A percentile compares a stretch with the other conserved stretches of the same genome.
phyloP scores from a whole-genome alignment of 2,113 vertebrate genomes.

The Callionymus lyra region DNA sequence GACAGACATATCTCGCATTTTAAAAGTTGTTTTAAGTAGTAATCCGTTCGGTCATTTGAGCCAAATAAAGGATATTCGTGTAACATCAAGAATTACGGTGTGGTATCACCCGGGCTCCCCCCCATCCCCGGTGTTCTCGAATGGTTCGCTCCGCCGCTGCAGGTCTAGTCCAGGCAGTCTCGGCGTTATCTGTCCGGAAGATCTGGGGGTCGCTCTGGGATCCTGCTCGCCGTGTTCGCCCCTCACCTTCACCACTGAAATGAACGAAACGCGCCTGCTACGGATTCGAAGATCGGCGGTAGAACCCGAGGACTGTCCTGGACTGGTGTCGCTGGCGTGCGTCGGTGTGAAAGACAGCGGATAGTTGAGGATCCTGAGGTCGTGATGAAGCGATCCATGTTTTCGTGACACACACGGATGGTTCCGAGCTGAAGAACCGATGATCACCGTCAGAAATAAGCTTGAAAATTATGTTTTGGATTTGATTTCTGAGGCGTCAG shows the following conservation, averaged over 20 bases:
- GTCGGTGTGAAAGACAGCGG: slow-evolving; percentile 6
- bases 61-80: neutral
- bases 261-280: slow-evolving; percentile 10
- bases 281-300: neutral
- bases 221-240: neutral
- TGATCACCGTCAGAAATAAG: too few relatives aligned
- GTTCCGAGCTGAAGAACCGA: slow-evolving; percentile 19
- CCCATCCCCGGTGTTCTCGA: slow-evolving; percentile 10
- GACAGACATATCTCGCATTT: fast-evolving
- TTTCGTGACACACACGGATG: slow-evolving; percentile 30
- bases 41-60: neutral
- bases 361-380: slow-evolving; percentile 12
- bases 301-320: slow-evolving; percentile 3
- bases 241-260: slow-evolving; percentile 14
- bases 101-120: neutral
- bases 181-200: slow-evolving; percentile 33
- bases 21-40: fast-evolving
- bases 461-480: too few relatives aligned
- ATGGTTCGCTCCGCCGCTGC: slow-evolving; percentile 57
- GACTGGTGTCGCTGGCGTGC: slow-evolving; percentile 1
- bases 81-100: too few relatives aligned
- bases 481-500: slow-evolving; percentile 7
- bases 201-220: slow-evolving; percentile 6
- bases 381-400: slow-evolving; percentile 19
- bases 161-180: slow-evolving; percentile 45